Percentiles rank a stretch among this genome's conserved stretches.
Conservation (phyloP, 2,797 vertebrate species). For the Silurus lanzhouensis region DNA sequence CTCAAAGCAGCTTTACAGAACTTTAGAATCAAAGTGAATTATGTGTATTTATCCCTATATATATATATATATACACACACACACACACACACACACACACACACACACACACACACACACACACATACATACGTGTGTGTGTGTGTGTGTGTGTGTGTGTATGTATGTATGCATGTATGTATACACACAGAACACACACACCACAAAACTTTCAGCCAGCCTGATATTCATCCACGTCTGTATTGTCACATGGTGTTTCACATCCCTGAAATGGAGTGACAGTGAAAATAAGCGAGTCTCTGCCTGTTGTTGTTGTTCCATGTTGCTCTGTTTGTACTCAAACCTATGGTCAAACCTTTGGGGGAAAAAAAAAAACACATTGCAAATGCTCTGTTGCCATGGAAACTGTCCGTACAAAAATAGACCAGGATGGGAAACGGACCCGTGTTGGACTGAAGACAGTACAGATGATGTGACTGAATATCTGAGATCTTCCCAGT, state of each 20-base stretch:
- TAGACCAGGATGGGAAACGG: constrained; percentile 66
- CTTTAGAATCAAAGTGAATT: too few relatives aligned
- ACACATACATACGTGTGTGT: too few relatives aligned
- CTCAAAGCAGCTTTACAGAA: too few relatives aligned
- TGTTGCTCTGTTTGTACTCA: constrained; percentile 46
- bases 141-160: too few relatives aligned
- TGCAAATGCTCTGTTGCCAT: constrained; percentile 72
- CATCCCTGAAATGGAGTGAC: constrained; percentile 17
- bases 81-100: too few relatives aligned
- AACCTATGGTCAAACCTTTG: constrained; percentile 66
- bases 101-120: too few relatives aligned
- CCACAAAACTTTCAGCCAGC: neutral
- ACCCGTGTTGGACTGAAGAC: constrained; percentile 55
- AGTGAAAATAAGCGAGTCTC: constrained; percentile 50
- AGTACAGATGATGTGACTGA: constrained; percentile 68
- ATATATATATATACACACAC: too few relatives aligned
- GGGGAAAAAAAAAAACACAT: neutral
- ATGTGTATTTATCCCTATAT: too few relatives aligned
- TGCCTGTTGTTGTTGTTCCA: constrained; percentile 53
- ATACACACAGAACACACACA: neutral
- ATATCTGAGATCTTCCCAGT: constrained; percentile 54
- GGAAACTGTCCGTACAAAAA: constrained; percentile 77
- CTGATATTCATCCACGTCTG: constrained; percentile 16
- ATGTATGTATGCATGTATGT: neutral
- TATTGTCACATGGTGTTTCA: constrained; percentile 4